Evolutionary conservation across 1,140 invertebrate species (phyloP).

Genomic region (Mya arenaria): DNA sequence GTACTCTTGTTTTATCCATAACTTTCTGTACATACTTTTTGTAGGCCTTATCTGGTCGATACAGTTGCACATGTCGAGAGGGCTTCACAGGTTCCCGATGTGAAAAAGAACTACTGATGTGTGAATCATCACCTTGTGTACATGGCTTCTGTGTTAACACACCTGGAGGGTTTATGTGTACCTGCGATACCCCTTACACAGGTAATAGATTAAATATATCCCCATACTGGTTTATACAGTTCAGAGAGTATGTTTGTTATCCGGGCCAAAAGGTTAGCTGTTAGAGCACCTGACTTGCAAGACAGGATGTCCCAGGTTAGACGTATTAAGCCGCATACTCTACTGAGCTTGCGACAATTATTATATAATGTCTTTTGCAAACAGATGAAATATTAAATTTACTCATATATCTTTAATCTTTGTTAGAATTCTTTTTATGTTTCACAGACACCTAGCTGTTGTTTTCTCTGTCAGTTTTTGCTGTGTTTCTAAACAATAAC

Average conservation of each 20-base stretch:
- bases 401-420: too few species aligned
- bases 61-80: slow-evolving; percentile 12
- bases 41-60: background rate
- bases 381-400: background rate
- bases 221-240: background rate
- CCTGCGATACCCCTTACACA: slow-evolving; percentile 44
- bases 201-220: slow-evolving; percentile 6
- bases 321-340: too few species aligned
- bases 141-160: slow-evolving; percentile 58
- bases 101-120: slow-evolving; percentile 40
- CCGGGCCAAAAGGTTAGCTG: background rate
- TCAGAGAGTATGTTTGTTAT: background rate
- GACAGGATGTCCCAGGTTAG: background rate
- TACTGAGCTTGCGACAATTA: too few species aligned
- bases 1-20: background rate
- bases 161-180: slow-evolving; percentile 26
- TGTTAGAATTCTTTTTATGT: too few species aligned
- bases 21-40: background rate
- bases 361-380: background rate
- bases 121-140: slow-evolving; percentile 61
- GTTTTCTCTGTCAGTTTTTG: too few species aligned
- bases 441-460: too few species aligned
- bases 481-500: too few species aligned
- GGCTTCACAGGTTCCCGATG: slow-evolving; percentile 33
- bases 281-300: background rate